These are phyloP conservation scores for Salvelinus sp. DNA, from an alignment of 2,113 vertebrate genomes.

Conservation along the genomic window DNA sequence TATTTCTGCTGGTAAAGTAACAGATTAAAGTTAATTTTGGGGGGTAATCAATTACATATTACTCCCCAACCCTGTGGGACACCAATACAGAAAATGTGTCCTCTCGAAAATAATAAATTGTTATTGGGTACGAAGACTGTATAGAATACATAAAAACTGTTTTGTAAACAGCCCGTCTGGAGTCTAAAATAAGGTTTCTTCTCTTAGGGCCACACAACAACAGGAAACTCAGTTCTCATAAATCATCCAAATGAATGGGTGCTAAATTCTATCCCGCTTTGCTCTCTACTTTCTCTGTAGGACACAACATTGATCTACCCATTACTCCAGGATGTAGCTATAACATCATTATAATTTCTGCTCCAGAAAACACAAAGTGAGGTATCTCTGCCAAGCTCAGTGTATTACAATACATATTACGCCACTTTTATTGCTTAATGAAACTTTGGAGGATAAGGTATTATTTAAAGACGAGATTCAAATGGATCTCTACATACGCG, in stretches of 20 bases:
- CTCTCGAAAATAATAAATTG: neutral
- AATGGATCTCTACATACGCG: no score
- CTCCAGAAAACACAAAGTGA: neutral
- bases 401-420: no score
- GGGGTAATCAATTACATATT: no score
- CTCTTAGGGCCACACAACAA: neutral
- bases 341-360: neutral
- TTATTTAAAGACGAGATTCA: no score
- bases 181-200: neutral
- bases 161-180: neutral
- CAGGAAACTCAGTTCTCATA: neutral
- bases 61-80: no score
- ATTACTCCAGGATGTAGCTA: neutral
- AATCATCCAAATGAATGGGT: slow-evolving; percentile 21
- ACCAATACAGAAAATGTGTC: neutral
- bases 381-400: no score
- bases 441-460: no score
- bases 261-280: slow-evolving; percentile 8
- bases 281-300: neutral
- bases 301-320: slow-evolving; percentile 5
- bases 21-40: no score
- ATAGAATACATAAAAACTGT: neutral
- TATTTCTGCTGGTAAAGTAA: no score
- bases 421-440: no score
- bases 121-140: neutral